Conservation (phyloP, 2,113 vertebrate species). For the Piaya cayana region DNA sequence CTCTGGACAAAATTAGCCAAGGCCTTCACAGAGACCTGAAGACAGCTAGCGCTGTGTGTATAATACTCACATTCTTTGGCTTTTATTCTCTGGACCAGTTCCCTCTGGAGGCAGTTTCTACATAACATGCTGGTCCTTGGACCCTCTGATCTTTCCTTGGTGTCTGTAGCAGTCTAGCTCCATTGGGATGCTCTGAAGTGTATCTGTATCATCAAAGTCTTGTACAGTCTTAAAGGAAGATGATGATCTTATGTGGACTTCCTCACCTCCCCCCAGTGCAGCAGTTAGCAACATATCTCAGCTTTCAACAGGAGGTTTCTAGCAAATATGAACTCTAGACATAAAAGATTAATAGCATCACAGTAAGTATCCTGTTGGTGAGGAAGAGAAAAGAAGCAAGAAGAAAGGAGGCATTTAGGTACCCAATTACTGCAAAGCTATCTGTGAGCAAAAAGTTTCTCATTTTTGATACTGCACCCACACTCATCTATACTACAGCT, state of each 20-base stretch:
- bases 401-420: background rate
- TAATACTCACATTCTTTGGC: background rate
- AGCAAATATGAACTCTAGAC: background rate
- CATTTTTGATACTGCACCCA: background rate
- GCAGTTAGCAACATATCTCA: background rate
- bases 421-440: background rate
- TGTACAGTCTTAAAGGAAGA: background rate
- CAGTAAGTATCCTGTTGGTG: background rate
- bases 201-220: background rate
- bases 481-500: background rate
- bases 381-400: background rate
- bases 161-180: background rate
- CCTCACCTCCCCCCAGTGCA: background rate
- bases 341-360: background rate
- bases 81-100: background rate
- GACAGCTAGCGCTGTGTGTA: background rate
- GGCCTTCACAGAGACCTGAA: background rate
- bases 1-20: background rate
- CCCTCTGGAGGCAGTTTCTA: background rate
- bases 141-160: fast-evolving
- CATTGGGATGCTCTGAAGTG: background rate
- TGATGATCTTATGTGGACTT: background rate
- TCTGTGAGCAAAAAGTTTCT: background rate
- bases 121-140: fast-evolving
- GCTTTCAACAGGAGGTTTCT: background rate